Evolutionary conservation across 2,113 vertebrate genomes (phyloP), one percentile per base, ranked within the genome.

Genomic region (Litocranius walleri): DNA sequence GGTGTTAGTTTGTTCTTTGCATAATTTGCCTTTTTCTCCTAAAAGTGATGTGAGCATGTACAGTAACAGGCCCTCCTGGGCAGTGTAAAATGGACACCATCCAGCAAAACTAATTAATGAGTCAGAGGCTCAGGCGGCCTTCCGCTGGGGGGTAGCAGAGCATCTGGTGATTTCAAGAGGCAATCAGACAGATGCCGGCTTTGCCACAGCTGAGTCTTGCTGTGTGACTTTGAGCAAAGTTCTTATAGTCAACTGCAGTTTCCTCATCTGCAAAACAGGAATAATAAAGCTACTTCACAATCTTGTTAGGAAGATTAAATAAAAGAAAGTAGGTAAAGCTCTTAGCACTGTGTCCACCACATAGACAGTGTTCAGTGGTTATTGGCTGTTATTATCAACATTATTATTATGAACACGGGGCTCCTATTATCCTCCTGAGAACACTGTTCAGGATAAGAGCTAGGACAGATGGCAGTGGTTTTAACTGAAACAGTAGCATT

Each of bases 11-110:
- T 61, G 25, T 90, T 91, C 78, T 84, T 97, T 96, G 33, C 36
- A 33, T 91, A 96, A 94, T 94, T 97, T 84, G 27, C 30, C n/a
- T 94, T 95, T 94, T 88, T 81, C 52, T 97, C 43, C 64, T 82
- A 43, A 84, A 87, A 96, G 88, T 57, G 27, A 97, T 94, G 29
- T 86, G 43, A 91, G 16, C 64, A 50, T 17, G 15, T 21, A 80
- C 3, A 89, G 40, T 25, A 88, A 59, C n/a, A 67, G 29, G 81
- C 77, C 90, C 40, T 90, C 59, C 62, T 25, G 92, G 30, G 27
- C 40, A 48, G 30, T 9, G 0, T 59, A 62, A 93, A 95, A 83
- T 33, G 40, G 33, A 52, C 52, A 74, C 30, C 40, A 78, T 40
- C 25, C 48, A 90, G 33, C 61, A 84, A 95, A 86, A 92, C n/a